Percentiles rank a stretch among this genome's conserved stretches.
Evolutionary conservation across 2,797 vertebrate species (phyloP).

Genomic region (Phrynocephalus forsythii): DNA sequence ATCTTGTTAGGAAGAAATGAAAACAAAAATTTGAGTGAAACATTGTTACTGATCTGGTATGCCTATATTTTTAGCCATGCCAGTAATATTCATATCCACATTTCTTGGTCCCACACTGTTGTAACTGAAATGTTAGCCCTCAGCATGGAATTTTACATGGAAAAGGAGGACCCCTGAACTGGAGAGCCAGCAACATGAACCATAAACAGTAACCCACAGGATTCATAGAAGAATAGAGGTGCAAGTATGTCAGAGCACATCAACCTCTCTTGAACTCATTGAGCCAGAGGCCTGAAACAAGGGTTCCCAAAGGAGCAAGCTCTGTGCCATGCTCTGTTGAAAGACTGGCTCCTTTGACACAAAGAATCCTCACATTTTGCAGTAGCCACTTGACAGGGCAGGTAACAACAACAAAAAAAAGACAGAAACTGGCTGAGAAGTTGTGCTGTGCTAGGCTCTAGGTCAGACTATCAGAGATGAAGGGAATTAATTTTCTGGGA

Average conservation of each 20-base stretch:
- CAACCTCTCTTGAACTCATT: not conserved
- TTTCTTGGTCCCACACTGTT: not conserved
- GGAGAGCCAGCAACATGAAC: not conserved
- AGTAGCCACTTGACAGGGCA: not conserved
- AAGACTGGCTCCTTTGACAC: not conserved
- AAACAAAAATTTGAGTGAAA: slow-evolving; percentile 63
- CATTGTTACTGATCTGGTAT: slow-evolving; percentile 51
- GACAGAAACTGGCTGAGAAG: not conserved
- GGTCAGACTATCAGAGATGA: too few species aligned
- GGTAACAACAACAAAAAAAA: not conserved
- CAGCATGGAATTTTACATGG: not conserved
- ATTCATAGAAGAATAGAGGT: not conserved
- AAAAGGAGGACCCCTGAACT: not conserved
- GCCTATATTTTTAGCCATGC: slow-evolving; percentile 20
- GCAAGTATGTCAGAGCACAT: not conserved
- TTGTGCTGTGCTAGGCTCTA: not conserved
- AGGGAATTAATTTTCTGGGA: too few species aligned
- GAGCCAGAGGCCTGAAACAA: not conserved
- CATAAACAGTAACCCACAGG: not conserved
- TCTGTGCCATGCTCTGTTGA: too few species aligned
- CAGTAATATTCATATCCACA: not conserved
- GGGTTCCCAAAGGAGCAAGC: not conserved
- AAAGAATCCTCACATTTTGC: not conserved
- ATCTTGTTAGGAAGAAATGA: slow-evolving; percentile 52
- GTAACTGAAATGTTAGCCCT: not conserved